phyloP scores from a whole-genome alignment of 2,113 vertebrate species.

The Cranoglanis bouderius region DNA sequence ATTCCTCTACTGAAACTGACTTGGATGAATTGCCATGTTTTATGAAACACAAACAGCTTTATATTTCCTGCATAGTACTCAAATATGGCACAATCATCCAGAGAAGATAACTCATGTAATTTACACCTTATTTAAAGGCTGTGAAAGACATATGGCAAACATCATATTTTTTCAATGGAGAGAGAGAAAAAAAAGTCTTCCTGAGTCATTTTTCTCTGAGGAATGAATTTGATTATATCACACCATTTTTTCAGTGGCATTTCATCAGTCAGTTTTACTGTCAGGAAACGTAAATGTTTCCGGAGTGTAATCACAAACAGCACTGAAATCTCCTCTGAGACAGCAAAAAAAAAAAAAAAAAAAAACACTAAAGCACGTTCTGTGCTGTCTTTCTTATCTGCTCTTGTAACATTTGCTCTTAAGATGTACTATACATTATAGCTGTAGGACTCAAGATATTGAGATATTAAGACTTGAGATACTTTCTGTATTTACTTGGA shows the following conservation, averaged over 20 bases:
- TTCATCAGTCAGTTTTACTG: constrained; percentile 19
- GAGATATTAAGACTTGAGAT: not conserved
- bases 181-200: not conserved
- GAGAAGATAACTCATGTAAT: constrained; percentile 18
- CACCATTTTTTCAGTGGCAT: not conserved
- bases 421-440: not conserved
- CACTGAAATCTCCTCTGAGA: constrained; percentile 4
- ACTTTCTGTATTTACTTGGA: not conserved
- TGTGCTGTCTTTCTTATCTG: not conserved
- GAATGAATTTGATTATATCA: constrained; percentile 34
- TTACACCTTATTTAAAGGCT: constrained; percentile 16
- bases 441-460: not conserved
- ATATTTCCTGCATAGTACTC: not conserved
- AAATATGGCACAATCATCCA: not conserved
- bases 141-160: constrained; percentile 12
- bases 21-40: constrained; percentile 10
- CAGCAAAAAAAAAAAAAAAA: not conserved
- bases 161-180: not conserved
- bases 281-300: constrained; percentile 5
- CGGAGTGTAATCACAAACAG: constrained; percentile 1
- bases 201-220: not conserved
- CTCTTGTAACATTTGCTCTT: not conserved
- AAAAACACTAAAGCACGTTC: no score
- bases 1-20: not conserved
- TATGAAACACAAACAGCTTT: not conserved